Evolutionary conservation across 2,888 invertebrate genomes (phyloP).

Genomic region (Scaptomyza caliginosa): DNA sequence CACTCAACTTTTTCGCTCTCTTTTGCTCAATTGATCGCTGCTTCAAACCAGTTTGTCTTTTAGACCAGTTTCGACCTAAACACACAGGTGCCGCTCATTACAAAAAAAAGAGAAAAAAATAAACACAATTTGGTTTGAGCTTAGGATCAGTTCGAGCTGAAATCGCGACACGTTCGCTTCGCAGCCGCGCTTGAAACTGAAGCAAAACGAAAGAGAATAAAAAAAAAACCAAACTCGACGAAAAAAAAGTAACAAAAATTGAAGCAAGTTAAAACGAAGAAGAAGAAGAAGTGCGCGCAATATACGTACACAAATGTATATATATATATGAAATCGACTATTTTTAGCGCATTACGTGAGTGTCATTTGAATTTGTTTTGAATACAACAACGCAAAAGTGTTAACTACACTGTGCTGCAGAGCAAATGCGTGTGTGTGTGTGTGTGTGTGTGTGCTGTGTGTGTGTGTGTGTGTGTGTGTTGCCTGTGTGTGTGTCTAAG

Average conservation of each 20-base stretch:
- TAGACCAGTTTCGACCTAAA: slow-evolving; percentile 53
- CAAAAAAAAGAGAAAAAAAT: slow-evolving; percentile 31
- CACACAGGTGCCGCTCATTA: slow-evolving; percentile 60
- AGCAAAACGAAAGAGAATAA: slow-evolving; percentile 30
- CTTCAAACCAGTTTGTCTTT: slow-evolving; percentile 44
- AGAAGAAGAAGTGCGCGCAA: slow-evolving; percentile 40
- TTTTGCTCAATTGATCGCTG: not conserved
- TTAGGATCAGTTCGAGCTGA: slow-evolving; percentile 61
- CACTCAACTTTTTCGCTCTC: not conserved
- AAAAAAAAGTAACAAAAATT: slow-evolving; percentile 1
- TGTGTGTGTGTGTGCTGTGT: too few species aligned
- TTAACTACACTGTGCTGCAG: slow-evolving; percentile 33
- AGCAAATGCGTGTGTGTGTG: slow-evolving; percentile 27
- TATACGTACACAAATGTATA: slow-evolving; percentile 3
- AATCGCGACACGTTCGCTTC: slow-evolving; percentile 53
- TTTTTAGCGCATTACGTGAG: slow-evolving; percentile 77
- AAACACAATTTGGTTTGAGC: not conserved
- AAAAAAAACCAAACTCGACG: not conserved
- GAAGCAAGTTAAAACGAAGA: slow-evolving; percentile 11
- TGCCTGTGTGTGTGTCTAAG: slow-evolving; percentile 1
- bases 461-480: slow-evolving; percentile 4
- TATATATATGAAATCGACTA: slow-evolving; percentile 58
- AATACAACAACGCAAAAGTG: slow-evolving; percentile 37
- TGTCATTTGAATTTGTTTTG: slow-evolving; percentile 65
- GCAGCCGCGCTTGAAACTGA: slow-evolving; percentile 17